Evolutionary conservation across 2,888 invertebrate genomes (phyloP).

Genomic region (Hirtodrosophila trivittata): DNA sequence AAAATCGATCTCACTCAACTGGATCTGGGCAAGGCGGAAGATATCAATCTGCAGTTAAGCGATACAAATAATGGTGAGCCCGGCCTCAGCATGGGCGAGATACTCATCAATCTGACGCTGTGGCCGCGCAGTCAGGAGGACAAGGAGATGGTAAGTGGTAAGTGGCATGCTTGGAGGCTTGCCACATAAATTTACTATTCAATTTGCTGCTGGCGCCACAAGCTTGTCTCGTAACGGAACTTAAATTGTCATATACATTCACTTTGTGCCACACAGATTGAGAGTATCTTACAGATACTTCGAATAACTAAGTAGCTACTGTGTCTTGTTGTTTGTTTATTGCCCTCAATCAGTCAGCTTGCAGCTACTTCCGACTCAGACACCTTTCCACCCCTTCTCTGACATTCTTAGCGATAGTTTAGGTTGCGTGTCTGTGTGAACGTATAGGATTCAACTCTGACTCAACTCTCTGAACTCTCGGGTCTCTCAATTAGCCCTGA

Average conservation of each 20-base stretch:
- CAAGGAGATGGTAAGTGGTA: constrained; percentile 96
- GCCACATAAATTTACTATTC: constrained; percentile 26
- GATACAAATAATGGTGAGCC: constrained; percentile 86
- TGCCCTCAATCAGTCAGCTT: constrained; percentile 5
- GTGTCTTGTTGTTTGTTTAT: too few species aligned
- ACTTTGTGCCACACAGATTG: constrained; percentile 19
- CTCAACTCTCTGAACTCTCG: constrained; percentile 1
- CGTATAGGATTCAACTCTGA: not conserved
- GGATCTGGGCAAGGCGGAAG: constrained; percentile 90
- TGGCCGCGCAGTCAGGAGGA: constrained; percentile 97
- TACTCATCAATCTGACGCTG: constrained; percentile 92
- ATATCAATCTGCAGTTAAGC: constrained; percentile 91
- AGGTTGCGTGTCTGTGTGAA: too few species aligned
- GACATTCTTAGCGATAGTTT: constrained; percentile 25
- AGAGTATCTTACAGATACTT: not conserved
- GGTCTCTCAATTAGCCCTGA: constrained; percentile 21
- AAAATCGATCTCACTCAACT: constrained; percentile 92
- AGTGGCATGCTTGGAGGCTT: constrained; percentile 43
- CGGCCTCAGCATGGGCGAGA: constrained; percentile 91
- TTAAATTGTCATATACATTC: constrained; percentile 15
- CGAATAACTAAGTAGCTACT: constrained; percentile 3
- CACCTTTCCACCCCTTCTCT: constrained; percentile 34
- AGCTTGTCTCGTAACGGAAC: too few species aligned
- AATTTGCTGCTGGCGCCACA: constrained; percentile 16
- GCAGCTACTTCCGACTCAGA: constrained; percentile 11